Percentiles rank a stretch among this genome's conserved stretches.
Evolutionary conservation across 2,797 vertebrate species (phyloP).

Genomic region (Psittacula derbiana): DNA sequence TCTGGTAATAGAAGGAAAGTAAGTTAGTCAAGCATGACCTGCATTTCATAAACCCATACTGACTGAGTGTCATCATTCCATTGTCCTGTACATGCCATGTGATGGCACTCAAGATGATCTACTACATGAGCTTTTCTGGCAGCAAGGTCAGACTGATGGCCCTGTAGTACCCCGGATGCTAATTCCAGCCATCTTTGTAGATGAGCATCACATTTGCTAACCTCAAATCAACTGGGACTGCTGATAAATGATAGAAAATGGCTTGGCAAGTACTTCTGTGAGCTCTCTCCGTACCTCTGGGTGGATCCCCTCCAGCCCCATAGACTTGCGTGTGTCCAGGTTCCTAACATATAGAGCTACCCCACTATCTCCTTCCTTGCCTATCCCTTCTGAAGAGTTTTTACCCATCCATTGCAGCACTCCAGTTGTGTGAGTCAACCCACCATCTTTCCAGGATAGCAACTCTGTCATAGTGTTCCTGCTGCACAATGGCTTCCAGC

Average conservation of each 20-base stretch:
- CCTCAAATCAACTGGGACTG: not conserved
- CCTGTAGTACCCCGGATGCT: not conserved
- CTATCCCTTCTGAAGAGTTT: not conserved
- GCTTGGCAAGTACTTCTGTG: not conserved
- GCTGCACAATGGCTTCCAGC: not conserved
- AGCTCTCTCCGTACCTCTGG: not conserved
- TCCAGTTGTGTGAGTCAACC: not conserved
- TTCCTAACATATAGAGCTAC: not conserved
- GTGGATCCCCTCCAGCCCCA: not conserved
- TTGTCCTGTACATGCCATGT: not conserved
- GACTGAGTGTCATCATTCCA: not conserved
- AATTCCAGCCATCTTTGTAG: not conserved
- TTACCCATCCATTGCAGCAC: not conserved
- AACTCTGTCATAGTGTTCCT: not conserved
- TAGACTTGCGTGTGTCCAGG: not conserved
- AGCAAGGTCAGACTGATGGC: not conserved
- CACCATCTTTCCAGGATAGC: not conserved
- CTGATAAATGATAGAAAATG: not conserved
- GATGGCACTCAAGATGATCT: not conserved
- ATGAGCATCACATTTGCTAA: not conserved
- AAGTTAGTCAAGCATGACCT: not conserved
- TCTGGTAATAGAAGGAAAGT: not conserved
- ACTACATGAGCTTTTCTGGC: not conserved
- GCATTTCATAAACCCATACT: not conserved
- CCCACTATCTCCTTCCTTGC: not conserved